These are phyloP conservation scores for Lasioglossum albipes DNA, from an alignment of 1,140 invertebrate genomes.

Conservation along the genomic window DNA sequence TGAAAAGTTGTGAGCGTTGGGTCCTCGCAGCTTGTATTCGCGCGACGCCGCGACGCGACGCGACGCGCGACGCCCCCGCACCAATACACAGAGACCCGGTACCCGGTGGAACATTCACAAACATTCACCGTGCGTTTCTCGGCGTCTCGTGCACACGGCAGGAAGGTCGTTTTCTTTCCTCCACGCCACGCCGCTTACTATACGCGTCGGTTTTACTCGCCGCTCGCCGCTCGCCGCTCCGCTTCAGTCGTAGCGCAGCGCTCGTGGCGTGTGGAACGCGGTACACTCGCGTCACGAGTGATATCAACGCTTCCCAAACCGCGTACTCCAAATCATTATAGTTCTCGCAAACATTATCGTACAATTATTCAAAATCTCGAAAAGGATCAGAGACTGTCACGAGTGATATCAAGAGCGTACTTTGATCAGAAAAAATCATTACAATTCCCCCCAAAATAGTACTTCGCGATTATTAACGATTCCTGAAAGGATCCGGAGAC, in stretches of 20 bases:
- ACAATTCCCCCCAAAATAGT: neutral
- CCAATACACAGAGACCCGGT: constrained; percentile 42
- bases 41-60: constrained; percentile 4
- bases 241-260: constrained; percentile 70
- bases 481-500: no score
- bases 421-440: neutral
- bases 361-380: no score
- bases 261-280: constrained; percentile 59
- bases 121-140: constrained; percentile 2
- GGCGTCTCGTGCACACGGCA: constrained; percentile 37
- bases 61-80: constrained; percentile 40
- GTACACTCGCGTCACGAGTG: neutral
- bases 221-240: constrained; percentile 42
- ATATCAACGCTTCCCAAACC: neutral
- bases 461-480: no score
- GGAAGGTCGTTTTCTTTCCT: constrained; percentile 75
- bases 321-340: no score
- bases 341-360: no score
- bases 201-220: constrained; percentile 41
- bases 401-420: no score
- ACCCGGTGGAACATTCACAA: neutral
- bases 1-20: constrained; percentile 22
- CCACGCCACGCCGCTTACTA: constrained; percentile 39
- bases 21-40: neutral
- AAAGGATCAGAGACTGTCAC: no score